These are phyloP conservation scores for Emmelina monodactyla DNA, from an alignment of 2,888 invertebrate genomes.

Conservation along the genomic window DNA sequence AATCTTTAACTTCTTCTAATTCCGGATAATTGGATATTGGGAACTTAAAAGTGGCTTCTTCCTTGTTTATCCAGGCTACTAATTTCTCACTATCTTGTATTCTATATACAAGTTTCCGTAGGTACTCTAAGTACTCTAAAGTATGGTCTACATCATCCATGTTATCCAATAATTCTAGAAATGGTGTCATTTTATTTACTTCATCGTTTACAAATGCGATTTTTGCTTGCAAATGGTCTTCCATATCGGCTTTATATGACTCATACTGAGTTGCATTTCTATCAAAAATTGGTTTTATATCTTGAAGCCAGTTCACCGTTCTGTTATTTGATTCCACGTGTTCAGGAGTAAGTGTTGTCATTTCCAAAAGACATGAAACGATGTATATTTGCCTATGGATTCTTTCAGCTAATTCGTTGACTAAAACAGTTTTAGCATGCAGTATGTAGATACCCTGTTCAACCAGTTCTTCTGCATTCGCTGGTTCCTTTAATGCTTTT, in stretches of 20 bases:
- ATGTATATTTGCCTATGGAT: constrained; percentile 73
- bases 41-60: constrained; percentile 87
- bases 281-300: constrained; percentile 83
- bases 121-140: constrained; percentile 78
- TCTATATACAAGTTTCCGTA: constrained; percentile 78
- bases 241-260: constrained; percentile 82
- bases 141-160: constrained; percentile 85
- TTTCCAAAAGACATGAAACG: constrained; percentile 76
- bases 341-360: constrained; percentile 75
- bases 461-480: constrained; percentile 81
- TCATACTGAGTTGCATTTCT: constrained; percentile 82
- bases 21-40: constrained; percentile 78
- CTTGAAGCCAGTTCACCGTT: constrained; percentile 83
- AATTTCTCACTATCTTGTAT: constrained; percentile 78
- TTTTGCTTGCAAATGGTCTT: constrained; percentile 76
- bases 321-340: constrained; percentile 83
- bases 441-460: constrained; percentile 84
- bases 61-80: constrained; percentile 87
- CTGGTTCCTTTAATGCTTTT: constrained; percentile 75
- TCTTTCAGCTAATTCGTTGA: constrained; percentile 73
- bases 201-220: constrained; percentile 75
- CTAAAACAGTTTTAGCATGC: constrained; percentile 75
- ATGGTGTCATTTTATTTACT: constrained; percentile 75
- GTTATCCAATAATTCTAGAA: constrained; percentile 79
- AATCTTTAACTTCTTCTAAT: constrained; percentile 78